These are phyloP conservation scores for Lepidotrigona ventralis DNA, from an alignment of 1,140 invertebrate genomes.

Conservation along the genomic window DNA sequence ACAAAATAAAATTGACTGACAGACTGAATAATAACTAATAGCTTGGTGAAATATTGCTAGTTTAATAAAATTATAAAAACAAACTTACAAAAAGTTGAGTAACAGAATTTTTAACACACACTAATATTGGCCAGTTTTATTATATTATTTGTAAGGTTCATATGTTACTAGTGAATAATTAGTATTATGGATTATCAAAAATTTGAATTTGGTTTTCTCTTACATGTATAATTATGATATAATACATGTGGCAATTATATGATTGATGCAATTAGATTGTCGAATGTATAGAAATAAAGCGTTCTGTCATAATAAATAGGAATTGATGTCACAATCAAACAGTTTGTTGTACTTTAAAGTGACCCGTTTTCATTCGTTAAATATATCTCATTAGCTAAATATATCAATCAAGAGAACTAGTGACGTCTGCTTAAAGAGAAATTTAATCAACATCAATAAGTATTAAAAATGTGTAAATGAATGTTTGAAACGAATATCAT, in stretches of 20 bases:
- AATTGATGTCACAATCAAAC: conserved; percentile 50
- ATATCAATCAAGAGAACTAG: conserved; percentile 43
- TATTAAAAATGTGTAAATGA: not conserved
- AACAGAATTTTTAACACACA: not conserved
- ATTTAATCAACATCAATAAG: not conserved
- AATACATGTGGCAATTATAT: too few species aligned
- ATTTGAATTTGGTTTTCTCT: not conserved
- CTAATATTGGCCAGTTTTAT: not conserved
- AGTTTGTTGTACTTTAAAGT: conserved; percentile 51
- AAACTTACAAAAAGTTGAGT: not conserved
- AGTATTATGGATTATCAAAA: not conserved
- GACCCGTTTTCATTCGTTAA: conserved; percentile 55
- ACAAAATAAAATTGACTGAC: not conserved
- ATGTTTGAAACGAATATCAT: not conserved
- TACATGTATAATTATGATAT: not conserved
- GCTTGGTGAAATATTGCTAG: not conserved
- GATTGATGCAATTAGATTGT: not conserved
- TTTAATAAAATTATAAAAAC: not conserved
- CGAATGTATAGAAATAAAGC: not conserved
- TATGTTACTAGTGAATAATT: not conserved
- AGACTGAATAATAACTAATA: not conserved
- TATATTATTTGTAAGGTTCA: too few species aligned
- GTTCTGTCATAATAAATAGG: conserved; percentile 44
- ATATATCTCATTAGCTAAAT: conserved; percentile 56
- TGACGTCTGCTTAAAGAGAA: not conserved